These are phyloP conservation scores for Myiagra hebetior DNA, from an alignment of 2,113 vertebrate species.

Conservation along the genomic window DNA sequence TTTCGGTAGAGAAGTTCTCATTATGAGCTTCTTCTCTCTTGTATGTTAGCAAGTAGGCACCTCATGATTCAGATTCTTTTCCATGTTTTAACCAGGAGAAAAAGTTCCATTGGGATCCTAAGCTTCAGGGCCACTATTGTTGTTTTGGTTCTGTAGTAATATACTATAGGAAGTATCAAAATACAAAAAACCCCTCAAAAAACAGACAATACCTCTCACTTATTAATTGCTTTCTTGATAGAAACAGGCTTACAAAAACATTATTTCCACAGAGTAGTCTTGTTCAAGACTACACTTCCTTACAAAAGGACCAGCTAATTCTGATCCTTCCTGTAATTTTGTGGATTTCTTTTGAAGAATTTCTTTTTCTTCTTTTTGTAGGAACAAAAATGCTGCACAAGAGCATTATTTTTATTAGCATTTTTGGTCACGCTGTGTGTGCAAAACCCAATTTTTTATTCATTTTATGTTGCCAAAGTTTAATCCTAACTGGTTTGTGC, in stretches of 20 bases:
- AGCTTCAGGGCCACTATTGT: not conserved
- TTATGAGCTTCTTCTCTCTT: not conserved
- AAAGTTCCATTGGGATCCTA: not conserved
- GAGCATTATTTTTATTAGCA: not conserved
- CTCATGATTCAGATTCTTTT: not conserved
- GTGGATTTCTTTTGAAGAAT: not conserved
- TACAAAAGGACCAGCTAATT: not conserved
- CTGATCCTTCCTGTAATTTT: not conserved
- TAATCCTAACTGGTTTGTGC: not conserved
- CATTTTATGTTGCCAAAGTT: not conserved
- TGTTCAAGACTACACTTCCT: too few relatives aligned
- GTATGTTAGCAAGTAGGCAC: not conserved
- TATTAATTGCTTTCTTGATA: not conserved
- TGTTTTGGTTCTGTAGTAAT: not conserved
- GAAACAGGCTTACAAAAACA: not conserved
- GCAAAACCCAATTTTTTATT: not conserved
- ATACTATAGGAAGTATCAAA: not conserved
- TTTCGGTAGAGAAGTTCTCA: not conserved
- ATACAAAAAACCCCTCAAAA: fast-evolving
- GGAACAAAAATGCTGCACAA: not conserved
- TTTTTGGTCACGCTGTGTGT: not conserved
- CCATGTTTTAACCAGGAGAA: not conserved
- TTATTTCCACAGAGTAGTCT: not conserved
- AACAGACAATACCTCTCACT: not conserved
- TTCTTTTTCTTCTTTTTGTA: not conserved